A percentile compares a stretch with the other conserved stretches of the same genome.
These are phyloP conservation scores for Linhomoeus sp. DNA, from an alignment of 2,888 invertebrate genomes.

Conservation along the genomic window DNA sequence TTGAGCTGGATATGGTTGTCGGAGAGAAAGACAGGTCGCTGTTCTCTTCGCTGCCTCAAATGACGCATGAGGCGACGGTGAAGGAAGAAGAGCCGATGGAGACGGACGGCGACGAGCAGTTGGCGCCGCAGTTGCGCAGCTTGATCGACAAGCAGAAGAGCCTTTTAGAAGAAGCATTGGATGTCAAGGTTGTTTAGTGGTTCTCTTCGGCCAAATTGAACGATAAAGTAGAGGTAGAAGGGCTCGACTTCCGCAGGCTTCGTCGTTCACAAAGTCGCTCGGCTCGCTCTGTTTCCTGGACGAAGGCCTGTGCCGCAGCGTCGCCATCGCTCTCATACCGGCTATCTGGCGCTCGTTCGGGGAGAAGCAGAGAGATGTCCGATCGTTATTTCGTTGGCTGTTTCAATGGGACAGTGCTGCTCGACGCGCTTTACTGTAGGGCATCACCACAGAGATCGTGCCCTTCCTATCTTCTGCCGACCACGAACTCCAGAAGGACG, in stretches of 20 bases:
- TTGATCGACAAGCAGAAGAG: constrained; percentile 1
- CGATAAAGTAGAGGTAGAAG: too few species aligned
- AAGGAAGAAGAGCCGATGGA: neutral
- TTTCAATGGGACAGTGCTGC: constrained; percentile 57
- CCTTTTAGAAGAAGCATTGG: neutral
- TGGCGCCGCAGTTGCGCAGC: neutral
- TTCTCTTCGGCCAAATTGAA: too few species aligned
- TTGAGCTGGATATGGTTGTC: too few species aligned
- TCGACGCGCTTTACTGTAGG: constrained; percentile 59
- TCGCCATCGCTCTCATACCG: constrained; percentile 73
- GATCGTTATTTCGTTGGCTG: neutral
- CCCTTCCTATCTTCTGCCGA: constrained; percentile 7
- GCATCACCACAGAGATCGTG: neutral
- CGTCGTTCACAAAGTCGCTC: constrained; percentile 43
- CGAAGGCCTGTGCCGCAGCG: constrained; percentile 62
- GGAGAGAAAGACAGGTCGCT: too few species aligned
- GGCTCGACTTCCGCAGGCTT: too few species aligned
- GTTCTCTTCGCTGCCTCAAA: neutral
- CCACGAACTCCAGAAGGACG: constrained; percentile 50
- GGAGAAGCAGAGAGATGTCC: neutral
- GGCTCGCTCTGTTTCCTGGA: constrained; percentile 83
- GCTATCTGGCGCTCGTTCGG: constrained; percentile 56
- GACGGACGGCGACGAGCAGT: neutral
- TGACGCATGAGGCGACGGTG: neutral
- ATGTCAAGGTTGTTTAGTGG: neutral